These are phyloP conservation scores for Passer montanus DNA, from an alignment of 2,113 vertebrate genomes.

Conservation along the genomic window DNA sequence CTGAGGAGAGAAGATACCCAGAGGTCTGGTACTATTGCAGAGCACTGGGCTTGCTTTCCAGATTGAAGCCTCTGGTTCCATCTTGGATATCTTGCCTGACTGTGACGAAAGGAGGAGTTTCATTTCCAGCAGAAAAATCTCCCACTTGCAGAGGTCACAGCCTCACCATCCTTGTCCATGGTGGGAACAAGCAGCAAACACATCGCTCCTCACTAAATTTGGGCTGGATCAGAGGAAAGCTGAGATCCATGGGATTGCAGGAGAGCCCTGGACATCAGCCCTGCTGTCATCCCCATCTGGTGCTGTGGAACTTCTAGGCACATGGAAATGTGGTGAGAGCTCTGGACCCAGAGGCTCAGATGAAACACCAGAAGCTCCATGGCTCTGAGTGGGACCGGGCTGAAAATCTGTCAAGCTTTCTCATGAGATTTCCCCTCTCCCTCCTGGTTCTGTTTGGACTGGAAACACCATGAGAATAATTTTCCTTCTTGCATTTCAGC, in stretches of 20 bases:
- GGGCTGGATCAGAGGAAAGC: not conserved
- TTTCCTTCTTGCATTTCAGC: conserved; percentile 57
- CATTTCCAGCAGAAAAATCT: not conserved
- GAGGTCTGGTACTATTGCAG: not conserved
- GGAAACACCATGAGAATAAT: conserved; percentile 65
- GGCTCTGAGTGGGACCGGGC: not conserved
- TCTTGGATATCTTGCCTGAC: not conserved
- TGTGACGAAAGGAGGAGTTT: not conserved
- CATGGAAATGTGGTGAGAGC: not conserved
- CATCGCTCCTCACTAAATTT: not conserved
- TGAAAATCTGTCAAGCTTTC: conserved; percentile 46
- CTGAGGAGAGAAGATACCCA: not conserved
- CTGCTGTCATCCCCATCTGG: not conserved
- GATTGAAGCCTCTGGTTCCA: not conserved
- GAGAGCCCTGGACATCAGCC: not conserved
- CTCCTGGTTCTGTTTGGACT: conserved; percentile 50
- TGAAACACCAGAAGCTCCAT: not conserved
- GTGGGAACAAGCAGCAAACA: not conserved
- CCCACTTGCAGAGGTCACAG: not conserved
- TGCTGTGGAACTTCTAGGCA: not conserved
- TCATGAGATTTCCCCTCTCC: conserved; percentile 54
- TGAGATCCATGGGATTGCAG: not conserved
- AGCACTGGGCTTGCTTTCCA: not conserved
- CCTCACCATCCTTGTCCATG: not conserved
- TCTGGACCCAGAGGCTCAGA: not conserved